Percentiles rank a stretch among this genome's conserved stretches.
phyloP scores from a whole-genome alignment of 2,797 vertebrate genomes.

The Darevskia nairensis region DNA sequence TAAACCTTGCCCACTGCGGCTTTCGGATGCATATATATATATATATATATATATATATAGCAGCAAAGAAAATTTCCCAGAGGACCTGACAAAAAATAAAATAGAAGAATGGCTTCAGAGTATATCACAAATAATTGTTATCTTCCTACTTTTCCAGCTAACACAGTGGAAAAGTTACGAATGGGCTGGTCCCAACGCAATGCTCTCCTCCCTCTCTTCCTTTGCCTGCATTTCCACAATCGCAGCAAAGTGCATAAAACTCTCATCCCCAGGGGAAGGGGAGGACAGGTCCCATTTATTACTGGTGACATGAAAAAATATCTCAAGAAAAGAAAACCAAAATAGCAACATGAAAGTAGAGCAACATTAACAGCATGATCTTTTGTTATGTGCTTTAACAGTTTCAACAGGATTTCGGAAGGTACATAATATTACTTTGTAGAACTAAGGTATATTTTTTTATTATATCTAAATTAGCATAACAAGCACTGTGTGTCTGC shows the following conservation, averaged over 20 bases:
- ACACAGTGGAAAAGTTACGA: not conserved
- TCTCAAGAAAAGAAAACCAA: constrained; percentile 64
- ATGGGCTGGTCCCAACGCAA: constrained; percentile 35
- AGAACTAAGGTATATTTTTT: constrained; percentile 35
- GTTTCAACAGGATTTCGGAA: constrained; percentile 37
- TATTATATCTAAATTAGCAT: constrained; percentile 25
- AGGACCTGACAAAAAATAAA: constrained; percentile 23
- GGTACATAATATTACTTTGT: constrained; percentile 27
- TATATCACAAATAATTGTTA: constrained; percentile 24
- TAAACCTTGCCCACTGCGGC: not conserved
- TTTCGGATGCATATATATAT: constrained; percentile 9
- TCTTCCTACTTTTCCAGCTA: constrained; percentile 31
- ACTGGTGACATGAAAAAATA: constrained; percentile 64
- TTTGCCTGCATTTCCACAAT: constrained; percentile 47
- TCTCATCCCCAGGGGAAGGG: constrained; percentile 54
- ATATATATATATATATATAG: constrained; percentile 7
- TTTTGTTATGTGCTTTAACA: constrained; percentile 35
- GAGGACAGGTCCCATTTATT: constrained; percentile 60
- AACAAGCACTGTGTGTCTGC: not conserved
- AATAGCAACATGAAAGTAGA: constrained; percentile 67
- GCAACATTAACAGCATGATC: constrained; percentile 25
- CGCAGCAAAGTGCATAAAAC: constrained; percentile 65
- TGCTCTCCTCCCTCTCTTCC: constrained; percentile 30
- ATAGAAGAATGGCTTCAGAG: constrained; percentile 36
- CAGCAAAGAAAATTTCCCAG: not conserved